Base-by-base conservation (phyloP, 2,888 invertebrate species). In the Campaea margaritaria region DNA sequence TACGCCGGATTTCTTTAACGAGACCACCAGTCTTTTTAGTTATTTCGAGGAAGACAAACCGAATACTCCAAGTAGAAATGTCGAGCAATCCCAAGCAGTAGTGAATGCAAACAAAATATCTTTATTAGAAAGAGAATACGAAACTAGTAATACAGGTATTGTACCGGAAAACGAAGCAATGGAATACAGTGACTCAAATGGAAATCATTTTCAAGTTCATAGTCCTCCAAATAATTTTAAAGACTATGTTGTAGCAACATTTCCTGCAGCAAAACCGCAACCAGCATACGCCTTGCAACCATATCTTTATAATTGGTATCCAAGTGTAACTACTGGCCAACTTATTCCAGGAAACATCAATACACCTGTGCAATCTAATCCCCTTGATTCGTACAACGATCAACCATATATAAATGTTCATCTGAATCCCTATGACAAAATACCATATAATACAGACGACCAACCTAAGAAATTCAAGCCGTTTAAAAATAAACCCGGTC, bases 11-110 rank as follows among this genome's bases (percentile, higher is more conserved):
- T 62, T 89, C 0, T 86, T 91, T 38, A 80, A 84, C 38, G 91
- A 91, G 75, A 88, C 86, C 0, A 69, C 72, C 12, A 76, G 58
- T 50, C 61, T 91, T 0, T 90, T 89, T 39, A 76, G 82, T 1
- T 72, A 83, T 65, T 72, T 59, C 28, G 44, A 48, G 16, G 70
- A 74, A 28, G 47, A 65, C 5, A 59, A 36, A 47, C 57, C 52
- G 15, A 47, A 47, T n/a, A 55, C 15, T 58, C 36, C 16, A 16
- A 47, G 52, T 15, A 27, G 1, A 12, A 31, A 55, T 15, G n/a
- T 31, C 21, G 21, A 43, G 16, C 31, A 14, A 16, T 11, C 36
- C 11, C 27, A 57, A 57, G 1, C n/a, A 16, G 34, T 15, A 21
- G 10, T 12, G 31, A 41, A 31, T 12, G 16, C 21, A 46, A 56